phyloP scores from a whole-genome alignment of 64 coral and sea anemone genomes.

The Pachyseris speciosa region DNA sequence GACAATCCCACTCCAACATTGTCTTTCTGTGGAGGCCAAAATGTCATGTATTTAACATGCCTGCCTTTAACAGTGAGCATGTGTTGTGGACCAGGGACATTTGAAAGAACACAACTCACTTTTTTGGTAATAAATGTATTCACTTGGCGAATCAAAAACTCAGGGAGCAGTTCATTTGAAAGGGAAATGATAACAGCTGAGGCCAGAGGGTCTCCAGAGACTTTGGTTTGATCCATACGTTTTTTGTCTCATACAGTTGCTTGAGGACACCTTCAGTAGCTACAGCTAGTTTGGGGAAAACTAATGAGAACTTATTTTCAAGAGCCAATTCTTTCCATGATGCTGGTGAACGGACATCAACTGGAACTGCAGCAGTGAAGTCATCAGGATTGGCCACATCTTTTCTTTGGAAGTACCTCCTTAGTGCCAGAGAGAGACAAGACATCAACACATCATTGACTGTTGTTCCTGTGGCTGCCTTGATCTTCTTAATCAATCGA shows the following conservation, averaged over 20 bases:
- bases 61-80: slow-evolving; percentile 41
- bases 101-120: slow-evolving; percentile 84
- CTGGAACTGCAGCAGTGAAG: slow-evolving; percentile 77
- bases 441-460: slow-evolving; percentile 95
- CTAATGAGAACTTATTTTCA: slow-evolving; percentile 87
- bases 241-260: slow-evolving; percentile 77
- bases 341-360: slow-evolving; percentile 77
- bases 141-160: slow-evolving; percentile 50
- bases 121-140: slow-evolving; percentile 54
- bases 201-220: slow-evolving; percentile 84
- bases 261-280: slow-evolving; percentile 50
- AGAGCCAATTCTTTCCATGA: slow-evolving; percentile 20
- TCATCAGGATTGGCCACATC: slow-evolving; percentile 76
- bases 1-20: slow-evolving; percentile 83
- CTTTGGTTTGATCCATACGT: slow-evolving; percentile 79
- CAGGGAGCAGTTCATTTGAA: slow-evolving; percentile 74
- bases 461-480: slow-evolving; percentile 83
- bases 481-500: slow-evolving; percentile 81
- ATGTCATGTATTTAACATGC: slow-evolving; percentile 56
- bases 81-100: slow-evolving; percentile 88
- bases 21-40: slow-evolving; percentile 90
- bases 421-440: slow-evolving; percentile 76
- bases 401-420: slow-evolving; percentile 78
- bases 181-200: slow-evolving; percentile 51
- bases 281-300: slow-evolving; percentile 76